These are phyloP conservation scores for Peromyscus aztecus DNA, from an alignment of 2,797 vertebrate genomes.

Conservation along the genomic window DNA sequence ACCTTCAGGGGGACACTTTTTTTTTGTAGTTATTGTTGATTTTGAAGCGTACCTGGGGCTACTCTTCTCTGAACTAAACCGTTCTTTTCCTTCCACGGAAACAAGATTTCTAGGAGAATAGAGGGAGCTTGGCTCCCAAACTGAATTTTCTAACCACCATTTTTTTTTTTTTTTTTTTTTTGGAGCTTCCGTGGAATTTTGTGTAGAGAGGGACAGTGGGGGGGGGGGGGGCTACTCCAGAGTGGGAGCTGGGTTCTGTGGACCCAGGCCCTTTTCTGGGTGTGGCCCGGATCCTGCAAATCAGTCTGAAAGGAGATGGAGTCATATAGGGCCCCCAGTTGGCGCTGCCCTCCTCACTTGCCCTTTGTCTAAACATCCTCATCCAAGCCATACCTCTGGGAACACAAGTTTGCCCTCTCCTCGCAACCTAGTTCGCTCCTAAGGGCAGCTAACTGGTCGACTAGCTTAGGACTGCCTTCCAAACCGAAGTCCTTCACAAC, in stretches of 20 bases:
- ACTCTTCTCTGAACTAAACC: conserved; percentile 76
- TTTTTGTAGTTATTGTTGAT: not conserved
- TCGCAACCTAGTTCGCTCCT: conserved; percentile 50
- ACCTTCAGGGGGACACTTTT: not conserved
- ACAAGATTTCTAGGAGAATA: conserved; percentile 16
- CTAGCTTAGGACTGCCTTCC: conserved; percentile 11
- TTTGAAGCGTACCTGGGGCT: conserved; percentile 25
- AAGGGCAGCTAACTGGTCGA: conserved; percentile 30
- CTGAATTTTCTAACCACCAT: not conserved
- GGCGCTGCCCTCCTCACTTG: not conserved
- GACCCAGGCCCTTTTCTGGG: not conserved
- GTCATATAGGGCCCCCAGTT: not conserved
- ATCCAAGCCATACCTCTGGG: conserved; percentile 33
- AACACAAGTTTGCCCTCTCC: conserved; percentile 59
- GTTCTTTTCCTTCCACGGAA: conserved; percentile 70
- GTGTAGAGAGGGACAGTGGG: not conserved
- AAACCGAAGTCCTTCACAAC: not conserved
- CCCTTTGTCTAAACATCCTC: conserved; percentile 77
- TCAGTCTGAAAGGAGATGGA: not conserved
- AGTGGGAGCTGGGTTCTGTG: not conserved
- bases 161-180: too few species aligned
- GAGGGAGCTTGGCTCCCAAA: not conserved
- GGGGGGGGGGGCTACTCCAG: not conserved
- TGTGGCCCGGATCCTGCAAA: not conserved
- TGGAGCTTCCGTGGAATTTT: too few species aligned